phyloP scores from a whole-genome alignment of 2,888 invertebrate genomes.

The Aporophyla lueneburgensis region DNA sequence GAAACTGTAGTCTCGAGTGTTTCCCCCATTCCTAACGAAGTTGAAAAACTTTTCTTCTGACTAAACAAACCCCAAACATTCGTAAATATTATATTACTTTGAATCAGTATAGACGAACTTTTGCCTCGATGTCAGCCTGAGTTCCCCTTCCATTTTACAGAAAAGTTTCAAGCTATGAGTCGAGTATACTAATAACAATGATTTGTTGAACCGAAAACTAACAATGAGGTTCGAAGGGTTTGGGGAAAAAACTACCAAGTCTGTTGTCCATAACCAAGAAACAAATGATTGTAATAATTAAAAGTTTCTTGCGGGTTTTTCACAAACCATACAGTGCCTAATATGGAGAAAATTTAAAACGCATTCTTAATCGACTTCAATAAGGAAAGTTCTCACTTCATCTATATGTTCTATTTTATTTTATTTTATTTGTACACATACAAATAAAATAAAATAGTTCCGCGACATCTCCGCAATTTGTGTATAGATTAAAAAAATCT shows the following conservation, averaged over 20 bases:
- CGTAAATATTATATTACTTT: slow-evolving; percentile 30
- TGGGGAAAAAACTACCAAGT: not conserved
- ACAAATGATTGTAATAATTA: no score
- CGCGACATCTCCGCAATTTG: no score
- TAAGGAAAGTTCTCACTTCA: no score
- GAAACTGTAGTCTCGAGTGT: not conserved
- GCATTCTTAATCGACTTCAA: no score
- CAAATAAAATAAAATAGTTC: no score
- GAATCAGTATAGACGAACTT: not conserved
- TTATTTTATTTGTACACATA: no score
- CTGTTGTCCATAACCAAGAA: not conserved
- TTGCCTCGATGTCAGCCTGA: not conserved
- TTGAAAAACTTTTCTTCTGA: slow-evolving; percentile 8
- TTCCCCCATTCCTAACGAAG: not conserved
- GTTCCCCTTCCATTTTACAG: not conserved
- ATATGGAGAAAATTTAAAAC: not conserved
- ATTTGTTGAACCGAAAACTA: not conserved
- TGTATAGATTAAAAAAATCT: no score
- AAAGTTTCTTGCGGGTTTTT: not conserved
- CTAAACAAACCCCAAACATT: slow-evolving; percentile 13
- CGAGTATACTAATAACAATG: no score
- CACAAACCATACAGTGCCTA: not conserved
- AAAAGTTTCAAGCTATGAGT: not conserved
- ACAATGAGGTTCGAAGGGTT: no score
- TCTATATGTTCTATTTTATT: no score